Percentiles rank a stretch among this genome's conserved stretches.
Conservation (phyloP, 2,888 invertebrate species). For the Drosophila yooni region DNA sequence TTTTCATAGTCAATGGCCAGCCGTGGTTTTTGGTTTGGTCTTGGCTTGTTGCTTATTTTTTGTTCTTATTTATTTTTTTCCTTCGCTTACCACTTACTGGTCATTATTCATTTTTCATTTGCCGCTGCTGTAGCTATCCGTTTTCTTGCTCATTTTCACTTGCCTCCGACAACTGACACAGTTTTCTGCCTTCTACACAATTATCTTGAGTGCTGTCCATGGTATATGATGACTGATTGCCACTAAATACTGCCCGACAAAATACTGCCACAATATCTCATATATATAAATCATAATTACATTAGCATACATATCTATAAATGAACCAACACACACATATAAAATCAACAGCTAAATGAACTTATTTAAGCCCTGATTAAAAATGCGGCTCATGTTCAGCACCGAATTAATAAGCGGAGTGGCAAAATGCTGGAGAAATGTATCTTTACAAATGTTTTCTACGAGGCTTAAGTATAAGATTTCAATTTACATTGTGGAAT, state of each 20-base stretch:
- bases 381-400: background rate
- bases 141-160: slow-evolving; percentile 62
- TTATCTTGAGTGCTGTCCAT: slow-evolving; percentile 51
- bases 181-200: slow-evolving; percentile 42
- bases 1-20: slow-evolving; percentile 56
- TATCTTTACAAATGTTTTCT: background rate
- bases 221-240: slow-evolving; percentile 8
- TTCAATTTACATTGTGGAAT: background rate
- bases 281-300: background rate
- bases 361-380: background rate
- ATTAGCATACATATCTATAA: background rate
- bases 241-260: slow-evolving; percentile 1
- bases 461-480: background rate
- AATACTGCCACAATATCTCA: background rate
- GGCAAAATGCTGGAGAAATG: background rate
- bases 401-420: background rate
- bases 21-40: slow-evolving; percentile 12
- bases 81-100: background rate
- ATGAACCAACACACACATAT: background rate
- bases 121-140: slow-evolving; percentile 27
- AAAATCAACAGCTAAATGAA: background rate
- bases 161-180: slow-evolving; percentile 45
- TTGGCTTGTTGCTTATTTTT: slow-evolving; percentile 2
- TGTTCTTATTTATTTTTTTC: slow-evolving; percentile 8
- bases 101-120: slow-evolving; percentile 46